Evolutionary conservation across 2,888 invertebrate genomes (phyloP).

Genomic region (Cephus rjabovi): DNA sequence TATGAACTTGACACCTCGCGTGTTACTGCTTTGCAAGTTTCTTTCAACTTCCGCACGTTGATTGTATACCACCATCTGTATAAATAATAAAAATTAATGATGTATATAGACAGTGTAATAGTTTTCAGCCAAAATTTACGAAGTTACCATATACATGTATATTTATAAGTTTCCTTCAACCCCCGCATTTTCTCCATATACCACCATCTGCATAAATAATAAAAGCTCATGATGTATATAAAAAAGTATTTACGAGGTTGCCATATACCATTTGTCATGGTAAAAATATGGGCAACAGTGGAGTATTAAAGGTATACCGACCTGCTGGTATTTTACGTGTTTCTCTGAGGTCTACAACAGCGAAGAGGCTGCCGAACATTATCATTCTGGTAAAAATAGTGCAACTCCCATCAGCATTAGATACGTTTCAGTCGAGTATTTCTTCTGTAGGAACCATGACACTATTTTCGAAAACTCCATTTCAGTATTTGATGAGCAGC

Average conservation of each 20-base stretch:
- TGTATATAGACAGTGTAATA: not conserved
- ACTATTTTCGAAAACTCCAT: not conserved
- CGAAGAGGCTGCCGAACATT: not conserved
- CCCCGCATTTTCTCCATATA: no score
- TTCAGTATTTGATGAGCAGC: not conserved
- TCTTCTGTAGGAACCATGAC: not conserved
- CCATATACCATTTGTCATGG: not conserved
- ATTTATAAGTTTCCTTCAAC: no score
- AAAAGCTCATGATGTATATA: no score
- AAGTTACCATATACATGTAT: not conserved
- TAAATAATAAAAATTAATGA: not conserved
- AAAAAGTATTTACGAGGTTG: no score
- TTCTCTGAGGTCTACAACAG: not conserved
- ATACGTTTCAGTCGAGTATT: not conserved
- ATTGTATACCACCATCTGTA: not conserved
- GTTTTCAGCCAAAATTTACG: not conserved
- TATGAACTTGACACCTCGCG: conserved; percentile 34
- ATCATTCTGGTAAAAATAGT: not conserved
- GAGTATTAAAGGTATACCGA: not conserved
- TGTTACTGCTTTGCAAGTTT: not conserved
- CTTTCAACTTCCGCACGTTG: not conserved
- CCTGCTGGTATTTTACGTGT: not conserved
- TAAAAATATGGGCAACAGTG: not conserved
- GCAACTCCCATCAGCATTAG: not conserved
- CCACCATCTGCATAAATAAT: no score